These are phyloP conservation scores for Anser brachyrhynchus DNA, from an alignment of 2,113 vertebrate species.

Conservation along the genomic window DNA sequence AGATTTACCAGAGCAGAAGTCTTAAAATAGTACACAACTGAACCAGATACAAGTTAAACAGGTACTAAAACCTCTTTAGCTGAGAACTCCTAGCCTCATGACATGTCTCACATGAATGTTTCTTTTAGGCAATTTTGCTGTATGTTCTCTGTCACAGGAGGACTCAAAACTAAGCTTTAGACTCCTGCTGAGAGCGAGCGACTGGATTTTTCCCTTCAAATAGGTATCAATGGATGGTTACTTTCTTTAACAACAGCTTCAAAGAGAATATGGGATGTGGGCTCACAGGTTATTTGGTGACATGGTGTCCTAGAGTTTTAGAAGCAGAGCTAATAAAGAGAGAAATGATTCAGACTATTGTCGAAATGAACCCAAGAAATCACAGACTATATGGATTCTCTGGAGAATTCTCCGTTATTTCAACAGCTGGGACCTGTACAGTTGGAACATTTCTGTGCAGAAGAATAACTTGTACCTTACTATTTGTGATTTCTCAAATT, in stretches of 20 bases:
- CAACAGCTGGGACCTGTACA: background rate
- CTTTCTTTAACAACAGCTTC: background rate
- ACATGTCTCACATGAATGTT: background rate
- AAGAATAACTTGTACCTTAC: background rate
- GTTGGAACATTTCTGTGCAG: background rate
- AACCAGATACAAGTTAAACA: conserved; percentile 1
- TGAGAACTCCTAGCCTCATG: background rate
- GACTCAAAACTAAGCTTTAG: background rate
- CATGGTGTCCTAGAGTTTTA: background rate
- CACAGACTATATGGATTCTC: background rate
- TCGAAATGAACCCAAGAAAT: background rate
- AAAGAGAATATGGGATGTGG: background rate
- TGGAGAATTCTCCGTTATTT: background rate
- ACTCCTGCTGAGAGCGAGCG: background rate
- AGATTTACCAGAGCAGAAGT: conserved; percentile 73
- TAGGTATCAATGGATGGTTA: background rate
- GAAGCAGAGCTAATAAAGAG: background rate
- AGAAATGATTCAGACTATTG: background rate
- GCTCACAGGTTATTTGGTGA: background rate
- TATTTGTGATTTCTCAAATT: background rate
- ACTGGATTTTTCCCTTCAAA: background rate
- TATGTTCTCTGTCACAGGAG: background rate
- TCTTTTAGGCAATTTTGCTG: background rate
- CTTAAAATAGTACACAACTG: conserved; percentile 50
- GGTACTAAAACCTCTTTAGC: conserved; percentile 3